A percentile compares a stretch with the other conserved stretches of the same genome.
Conservation (phyloP, 2,888 invertebrate species). For the Zeuzera pyrina region DNA sequence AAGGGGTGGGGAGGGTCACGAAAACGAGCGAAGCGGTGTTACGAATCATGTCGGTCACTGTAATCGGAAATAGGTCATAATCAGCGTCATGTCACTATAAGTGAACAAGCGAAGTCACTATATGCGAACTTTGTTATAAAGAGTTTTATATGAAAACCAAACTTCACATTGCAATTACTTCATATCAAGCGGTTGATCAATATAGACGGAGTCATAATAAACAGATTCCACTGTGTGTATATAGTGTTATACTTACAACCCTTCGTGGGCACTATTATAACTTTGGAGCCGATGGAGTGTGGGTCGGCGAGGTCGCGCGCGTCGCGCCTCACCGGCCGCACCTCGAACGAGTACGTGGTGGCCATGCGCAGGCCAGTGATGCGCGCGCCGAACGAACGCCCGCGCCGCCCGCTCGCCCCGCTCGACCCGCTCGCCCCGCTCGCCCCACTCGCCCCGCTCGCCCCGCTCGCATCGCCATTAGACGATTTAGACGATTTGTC, state of each 20-base stretch:
- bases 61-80: neutral
- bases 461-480: constrained; percentile 27
- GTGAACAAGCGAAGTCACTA: too few relatives aligned
- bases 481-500: constrained; percentile 28
- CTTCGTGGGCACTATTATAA: constrained; percentile 85
- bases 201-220: too few relatives aligned
- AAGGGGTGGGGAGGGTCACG: too few relatives aligned
- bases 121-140: too few relatives aligned
- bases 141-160: too few relatives aligned
- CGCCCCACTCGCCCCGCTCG: constrained; percentile 19
- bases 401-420: constrained; percentile 26
- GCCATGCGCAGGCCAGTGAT: constrained; percentile 85
- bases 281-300: constrained; percentile 76
- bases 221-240: too few relatives aligned
- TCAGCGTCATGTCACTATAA: constrained; percentile 1
- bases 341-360: constrained; percentile 86
- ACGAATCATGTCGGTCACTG: too few relatives aligned
- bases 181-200: too few relatives aligned
- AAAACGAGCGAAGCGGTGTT: too few relatives aligned
- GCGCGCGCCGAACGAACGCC: constrained; percentile 68
- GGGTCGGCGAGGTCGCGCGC: constrained; percentile 65
- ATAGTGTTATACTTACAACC: constrained; percentile 80
- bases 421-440: constrained; percentile 27
- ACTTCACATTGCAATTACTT: too few relatives aligned
- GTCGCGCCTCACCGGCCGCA: constrained; percentile 73